Percentiles rank a stretch among this genome's conserved stretches.
phyloP scores from a whole-genome alignment of 2,113 vertebrate genomes.

The Emberiza fucata region DNA sequence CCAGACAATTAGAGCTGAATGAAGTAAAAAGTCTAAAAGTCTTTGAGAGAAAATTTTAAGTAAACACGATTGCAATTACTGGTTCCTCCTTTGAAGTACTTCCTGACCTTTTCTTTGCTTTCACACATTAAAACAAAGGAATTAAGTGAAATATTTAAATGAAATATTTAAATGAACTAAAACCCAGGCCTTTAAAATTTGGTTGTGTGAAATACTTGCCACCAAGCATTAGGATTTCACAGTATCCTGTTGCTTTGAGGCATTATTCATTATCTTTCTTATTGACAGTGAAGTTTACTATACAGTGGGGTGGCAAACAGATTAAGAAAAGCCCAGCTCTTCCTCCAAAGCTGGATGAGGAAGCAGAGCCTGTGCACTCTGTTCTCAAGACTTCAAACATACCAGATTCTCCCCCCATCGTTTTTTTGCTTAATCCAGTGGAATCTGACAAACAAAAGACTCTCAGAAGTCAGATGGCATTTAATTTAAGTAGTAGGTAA shows the following conservation, averaged over 20 bases:
- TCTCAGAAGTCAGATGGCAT: slow-evolving; percentile 60
- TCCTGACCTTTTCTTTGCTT: neutral
- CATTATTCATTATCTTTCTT: slow-evolving; percentile 44
- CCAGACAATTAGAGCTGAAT: neutral
- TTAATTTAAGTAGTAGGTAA: slow-evolving; percentile 67
- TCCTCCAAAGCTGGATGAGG: slow-evolving; percentile 34
- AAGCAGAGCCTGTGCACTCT: slow-evolving; percentile 1
- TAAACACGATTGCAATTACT: neutral
- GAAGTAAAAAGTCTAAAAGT: slow-evolving; percentile 1
- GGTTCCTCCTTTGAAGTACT: neutral
- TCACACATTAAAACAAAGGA: neutral
- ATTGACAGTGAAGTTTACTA: slow-evolving; percentile 49
- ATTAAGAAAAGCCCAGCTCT: slow-evolving; percentile 47
- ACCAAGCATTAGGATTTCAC: neutral
- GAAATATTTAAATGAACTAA: neutral
- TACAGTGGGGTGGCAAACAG: slow-evolving; percentile 37
- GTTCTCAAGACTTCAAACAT: slow-evolving; percentile 63
- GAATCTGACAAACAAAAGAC: slow-evolving; percentile 68
- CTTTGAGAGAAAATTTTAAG: neutral
- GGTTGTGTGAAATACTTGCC: neutral
- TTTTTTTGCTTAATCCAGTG: slow-evolving; percentile 68
- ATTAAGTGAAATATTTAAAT: neutral
- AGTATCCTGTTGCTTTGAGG: neutral
- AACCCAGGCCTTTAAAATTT: neutral
- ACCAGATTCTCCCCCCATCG: neutral